phyloP scores from a whole-genome alignment of 2,888 invertebrate species.

The Himalopsyche kuldschensis region DNA sequence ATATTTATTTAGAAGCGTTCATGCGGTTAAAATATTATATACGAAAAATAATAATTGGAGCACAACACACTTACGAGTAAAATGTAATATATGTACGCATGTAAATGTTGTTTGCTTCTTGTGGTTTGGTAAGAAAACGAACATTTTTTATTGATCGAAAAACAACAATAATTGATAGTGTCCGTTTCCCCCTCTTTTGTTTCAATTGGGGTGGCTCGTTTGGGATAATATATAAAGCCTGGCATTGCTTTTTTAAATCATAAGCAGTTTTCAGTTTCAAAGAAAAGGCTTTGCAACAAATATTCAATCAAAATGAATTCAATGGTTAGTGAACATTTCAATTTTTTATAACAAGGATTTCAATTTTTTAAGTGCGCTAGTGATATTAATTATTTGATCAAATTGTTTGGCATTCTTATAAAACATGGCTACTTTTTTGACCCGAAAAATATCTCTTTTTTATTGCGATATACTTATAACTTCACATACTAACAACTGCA shows the following conservation, averaged over 20 bases:
- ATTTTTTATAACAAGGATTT: neutral
- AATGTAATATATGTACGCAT: too few relatives aligned
- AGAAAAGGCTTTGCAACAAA: slow-evolving; percentile 15
- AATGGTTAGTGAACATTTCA: neutral
- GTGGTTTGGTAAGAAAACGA: neutral
- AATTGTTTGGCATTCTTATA: too few relatives aligned
- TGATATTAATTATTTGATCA: neutral
- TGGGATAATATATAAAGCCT: neutral
- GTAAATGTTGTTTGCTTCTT: neutral
- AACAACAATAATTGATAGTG: neutral
- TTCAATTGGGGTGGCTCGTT: neutral
- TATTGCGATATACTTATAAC: too few relatives aligned
- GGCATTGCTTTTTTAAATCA: neutral
- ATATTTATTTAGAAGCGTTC: neutral
- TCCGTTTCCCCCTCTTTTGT: neutral
- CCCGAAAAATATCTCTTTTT: too few relatives aligned
- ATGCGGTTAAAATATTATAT: neutral
- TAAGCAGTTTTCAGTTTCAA: slow-evolving; percentile 25
- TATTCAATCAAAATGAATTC: neutral
- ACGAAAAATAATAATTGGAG: too few relatives aligned
- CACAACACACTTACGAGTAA: too few relatives aligned
- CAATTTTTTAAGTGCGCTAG: neutral
- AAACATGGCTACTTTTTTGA: too few relatives aligned
- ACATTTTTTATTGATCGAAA: neutral
- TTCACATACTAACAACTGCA: too few relatives aligned